These are phyloP conservation scores for Nipponia nippon DNA, from an alignment of 2,113 vertebrate species.

Conservation along the genomic window DNA sequence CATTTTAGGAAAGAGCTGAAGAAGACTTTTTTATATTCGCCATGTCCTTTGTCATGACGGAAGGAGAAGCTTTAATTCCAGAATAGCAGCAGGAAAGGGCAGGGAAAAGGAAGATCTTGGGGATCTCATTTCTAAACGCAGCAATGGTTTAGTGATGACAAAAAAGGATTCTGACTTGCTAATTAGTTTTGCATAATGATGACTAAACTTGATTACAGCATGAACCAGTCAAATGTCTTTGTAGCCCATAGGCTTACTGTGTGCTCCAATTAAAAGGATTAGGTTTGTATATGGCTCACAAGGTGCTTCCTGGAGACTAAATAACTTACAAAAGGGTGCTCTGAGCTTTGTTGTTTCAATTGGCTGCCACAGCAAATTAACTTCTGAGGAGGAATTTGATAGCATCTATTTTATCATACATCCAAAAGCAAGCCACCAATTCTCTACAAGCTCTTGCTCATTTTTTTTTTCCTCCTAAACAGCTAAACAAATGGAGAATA, in stretches of 20 bases:
- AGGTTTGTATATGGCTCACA: background rate
- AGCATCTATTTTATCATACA: background rate
- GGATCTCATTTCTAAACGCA: constrained; percentile 48
- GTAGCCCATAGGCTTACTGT: background rate
- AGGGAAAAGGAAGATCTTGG: constrained; percentile 38
- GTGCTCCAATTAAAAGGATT: background rate
- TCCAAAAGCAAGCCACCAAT: background rate
- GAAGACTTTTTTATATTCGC: constrained; percentile 3
- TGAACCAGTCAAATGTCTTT: background rate
- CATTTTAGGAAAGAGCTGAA: constrained; percentile 28
- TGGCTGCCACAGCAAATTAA: background rate
- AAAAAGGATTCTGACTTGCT: constrained; percentile 39
- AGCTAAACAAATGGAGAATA: constrained; percentile 14
- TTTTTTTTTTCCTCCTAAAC: background rate
- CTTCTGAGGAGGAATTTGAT: background rate
- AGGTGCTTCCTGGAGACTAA: constrained; percentile 1
- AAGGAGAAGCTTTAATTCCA: constrained; percentile 10
- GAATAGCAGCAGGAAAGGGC: constrained; percentile 53
- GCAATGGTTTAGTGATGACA: constrained; percentile 7
- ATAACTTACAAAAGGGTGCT: background rate
- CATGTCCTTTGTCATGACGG: constrained; percentile 45
- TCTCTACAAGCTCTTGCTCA: background rate
- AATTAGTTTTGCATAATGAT: constrained; percentile 63
- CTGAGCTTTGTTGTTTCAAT: background rate
- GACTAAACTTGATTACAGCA: constrained; percentile 42